These are phyloP conservation scores for Dione juno DNA, from an alignment of 2,888 invertebrate genomes.

Conservation along the genomic window DNA sequence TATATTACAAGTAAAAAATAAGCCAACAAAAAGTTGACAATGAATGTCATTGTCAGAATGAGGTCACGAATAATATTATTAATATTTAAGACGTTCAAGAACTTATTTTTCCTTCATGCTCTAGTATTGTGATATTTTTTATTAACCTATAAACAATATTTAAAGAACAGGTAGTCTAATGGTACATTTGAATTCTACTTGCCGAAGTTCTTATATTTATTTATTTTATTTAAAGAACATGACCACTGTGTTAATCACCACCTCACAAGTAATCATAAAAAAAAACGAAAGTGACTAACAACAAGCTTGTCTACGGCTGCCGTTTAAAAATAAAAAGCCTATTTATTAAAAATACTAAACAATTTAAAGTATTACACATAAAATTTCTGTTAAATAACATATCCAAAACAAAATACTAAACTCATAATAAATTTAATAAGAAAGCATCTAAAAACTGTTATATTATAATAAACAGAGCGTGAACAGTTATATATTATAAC, in stretches of 20 bases:
- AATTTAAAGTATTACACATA: no score
- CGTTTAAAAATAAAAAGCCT: no score
- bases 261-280: no score
- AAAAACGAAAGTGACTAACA: no score
- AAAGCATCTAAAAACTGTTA: background rate
- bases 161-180: no score
- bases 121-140: background rate
- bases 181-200: no score
- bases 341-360: no score
- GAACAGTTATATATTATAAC: background rate
- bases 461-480: constrained; percentile 12
- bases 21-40: background rate
- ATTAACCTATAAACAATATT: background rate
- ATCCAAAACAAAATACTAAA: background rate
- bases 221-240: no score
- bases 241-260: no score
- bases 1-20: background rate
- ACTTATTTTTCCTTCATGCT: background rate
- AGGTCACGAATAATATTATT: constrained; percentile 2
- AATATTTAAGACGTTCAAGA: background rate
- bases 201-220: no score
- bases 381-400: background rate
- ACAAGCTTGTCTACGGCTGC: no score
- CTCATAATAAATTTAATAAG: no score
- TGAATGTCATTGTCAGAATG: background rate